Evolutionary conservation across 2,797 vertebrate species (phyloP), one percentile per base, ranked within the genome.

Genomic region (Sebastes trivittatus): DNA sequence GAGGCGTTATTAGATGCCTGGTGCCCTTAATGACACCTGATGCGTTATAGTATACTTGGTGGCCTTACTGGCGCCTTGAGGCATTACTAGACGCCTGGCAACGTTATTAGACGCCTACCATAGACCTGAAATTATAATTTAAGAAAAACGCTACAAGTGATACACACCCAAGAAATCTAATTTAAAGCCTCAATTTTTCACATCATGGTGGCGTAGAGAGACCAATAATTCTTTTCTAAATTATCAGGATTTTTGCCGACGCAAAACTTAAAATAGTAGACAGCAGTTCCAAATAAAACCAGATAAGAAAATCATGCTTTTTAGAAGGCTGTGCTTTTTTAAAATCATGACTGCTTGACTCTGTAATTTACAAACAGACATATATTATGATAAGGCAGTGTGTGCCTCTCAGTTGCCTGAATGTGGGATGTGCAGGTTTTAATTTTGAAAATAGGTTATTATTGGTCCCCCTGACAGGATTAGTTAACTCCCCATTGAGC

Each of bases 401-500:
- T 49, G 18, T 77, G 27, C 64, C 62, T 85, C 23, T 49, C 23
- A 69, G 11, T 38, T 38, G 54, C 11, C 56, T 76, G 66, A 70
- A 74, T 67, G 49, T 67, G 32, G 46, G 8, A 27, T 85, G 58
- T 85, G 56, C 60, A 80, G 79, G 79, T 89, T 93, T 90, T 92
- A 74, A 83, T 82, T 91, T 87, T 82, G 84, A 89, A 92, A 89
- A 92, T 89, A 93, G 87, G 83, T 90, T 91, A 89, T 92, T 89
- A 92, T 83, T 84, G 83, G 78, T 85, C 79, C 83, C 89, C 86
- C 80, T 93, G 92, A 86, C 91, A 89, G 93, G 93, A 95, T 95
- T 95, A 95, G 83, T 93, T 92, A 88, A 93, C 87, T 93, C 89
- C 87, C 82, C 88, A 91, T 94, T 93, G 84, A 92, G 91, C 88